These are phyloP conservation scores for Scolopax bukidnonensis DNA, from an alignment of 2,797 vertebrate genomes.

Conservation along the genomic window DNA sequence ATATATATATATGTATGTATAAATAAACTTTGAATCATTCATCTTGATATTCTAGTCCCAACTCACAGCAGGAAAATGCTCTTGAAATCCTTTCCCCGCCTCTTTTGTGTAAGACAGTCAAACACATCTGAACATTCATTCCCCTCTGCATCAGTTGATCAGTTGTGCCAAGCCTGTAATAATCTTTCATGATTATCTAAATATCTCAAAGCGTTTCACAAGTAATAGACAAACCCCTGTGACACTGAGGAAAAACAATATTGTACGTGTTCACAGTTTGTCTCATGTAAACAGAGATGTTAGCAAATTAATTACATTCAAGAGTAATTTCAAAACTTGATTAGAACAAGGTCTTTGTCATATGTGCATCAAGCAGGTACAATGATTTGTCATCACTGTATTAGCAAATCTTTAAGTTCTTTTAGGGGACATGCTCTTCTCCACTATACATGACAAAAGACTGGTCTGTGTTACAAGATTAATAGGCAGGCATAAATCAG, in stretches of 20 bases:
- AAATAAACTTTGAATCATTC: background rate
- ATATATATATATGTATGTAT: too few species aligned
- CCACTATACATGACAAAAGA: background rate
- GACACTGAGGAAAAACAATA: background rate
- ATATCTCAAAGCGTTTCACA: background rate
- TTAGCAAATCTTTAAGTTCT: background rate
- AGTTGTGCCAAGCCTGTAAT: background rate
- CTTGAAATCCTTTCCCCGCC: background rate
- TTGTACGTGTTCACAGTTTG: background rate
- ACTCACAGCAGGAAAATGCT: background rate
- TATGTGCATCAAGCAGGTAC: background rate
- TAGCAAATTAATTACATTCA: background rate
- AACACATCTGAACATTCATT: background rate
- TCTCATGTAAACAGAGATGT: background rate
- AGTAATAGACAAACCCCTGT: background rate
- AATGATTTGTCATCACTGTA: background rate
- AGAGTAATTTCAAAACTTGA: background rate
- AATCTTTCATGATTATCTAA: background rate
- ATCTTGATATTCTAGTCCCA: background rate
- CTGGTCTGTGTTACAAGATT: background rate
- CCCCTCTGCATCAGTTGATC: background rate
- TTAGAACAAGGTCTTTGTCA: background rate
- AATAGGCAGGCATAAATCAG: background rate
- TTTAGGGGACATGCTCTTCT: background rate
- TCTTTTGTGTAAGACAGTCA: background rate